Percentiles rank a stretch among this genome's conserved stretches.
Evolutionary conservation across 2,797 vertebrate species (phyloP).

Genomic region (Anguilla pacifica): DNA sequence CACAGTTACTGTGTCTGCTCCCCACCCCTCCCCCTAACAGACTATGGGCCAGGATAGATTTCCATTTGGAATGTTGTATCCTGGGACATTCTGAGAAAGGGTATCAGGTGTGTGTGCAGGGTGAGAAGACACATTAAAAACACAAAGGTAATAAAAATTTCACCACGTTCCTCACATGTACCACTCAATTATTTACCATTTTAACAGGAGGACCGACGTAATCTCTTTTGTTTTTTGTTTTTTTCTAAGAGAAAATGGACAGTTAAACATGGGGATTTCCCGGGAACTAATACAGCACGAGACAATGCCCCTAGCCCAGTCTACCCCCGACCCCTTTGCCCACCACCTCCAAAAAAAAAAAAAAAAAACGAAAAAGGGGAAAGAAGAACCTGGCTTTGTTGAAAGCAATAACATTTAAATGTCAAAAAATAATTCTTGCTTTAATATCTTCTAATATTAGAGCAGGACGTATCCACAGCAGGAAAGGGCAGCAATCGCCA

Average conservation of each 20-base stretch:
- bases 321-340: conserved; percentile 35
- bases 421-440: conserved; percentile 73
- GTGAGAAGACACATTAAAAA: conserved; percentile 41
- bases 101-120: not conserved
- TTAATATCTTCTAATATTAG: conserved; percentile 77
- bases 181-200: conserved; percentile 68
- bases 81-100: not conserved
- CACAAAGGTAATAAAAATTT: conserved; percentile 63
- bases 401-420: conserved; percentile 75
- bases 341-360: conserved; percentile 49
- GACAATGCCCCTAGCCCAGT: not conserved
- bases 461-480: conserved; percentile 46
- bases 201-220: conserved; percentile 47
- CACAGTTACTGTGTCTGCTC: not conserved
- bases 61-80: conserved; percentile 9
- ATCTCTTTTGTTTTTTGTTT: not conserved
- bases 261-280: not conserved
- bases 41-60: not conserved
- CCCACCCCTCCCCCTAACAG: not conserved
- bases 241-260: not conserved
- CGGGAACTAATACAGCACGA: conserved; percentile 22
- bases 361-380: not conserved
- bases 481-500: conserved; percentile 71
- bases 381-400: conserved; percentile 44
- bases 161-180: conserved; percentile 55